phyloP scores from a whole-genome alignment of 2,888 invertebrate species.

The Hyposoter didymator region DNA sequence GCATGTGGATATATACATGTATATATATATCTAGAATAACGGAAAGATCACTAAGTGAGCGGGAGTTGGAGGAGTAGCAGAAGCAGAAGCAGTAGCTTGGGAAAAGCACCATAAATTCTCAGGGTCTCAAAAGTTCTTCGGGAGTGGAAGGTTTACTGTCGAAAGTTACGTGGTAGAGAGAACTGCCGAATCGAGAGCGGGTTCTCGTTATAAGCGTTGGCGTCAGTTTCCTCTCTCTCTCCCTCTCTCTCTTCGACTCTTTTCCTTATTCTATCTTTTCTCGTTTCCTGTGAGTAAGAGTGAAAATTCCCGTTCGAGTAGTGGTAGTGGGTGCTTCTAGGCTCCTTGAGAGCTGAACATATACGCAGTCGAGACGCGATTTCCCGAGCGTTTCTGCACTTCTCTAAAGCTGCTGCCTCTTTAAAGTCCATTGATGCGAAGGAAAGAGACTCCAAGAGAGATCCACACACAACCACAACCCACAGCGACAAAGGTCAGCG shows the following conservation, averaged over 20 bases:
- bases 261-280: constrained; percentile 10
- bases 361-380: constrained; percentile 41
- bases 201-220: constrained; percentile 62
- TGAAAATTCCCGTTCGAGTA: constrained; percentile 5
- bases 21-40: constrained; percentile 15
- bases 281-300: constrained; percentile 8
- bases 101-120: constrained; percentile 65
- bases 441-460: constrained; percentile 54
- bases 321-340: constrained; percentile 46
- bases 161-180: constrained; percentile 64
- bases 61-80: constrained; percentile 47
- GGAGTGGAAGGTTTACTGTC: constrained; percentile 67
- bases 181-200: constrained; percentile 65
- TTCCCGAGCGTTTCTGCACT: constrained; percentile 55
- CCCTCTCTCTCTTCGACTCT: constrained; percentile 19
- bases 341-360: constrained; percentile 38
- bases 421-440: constrained; percentile 65
- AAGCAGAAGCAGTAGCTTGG: constrained; percentile 41
- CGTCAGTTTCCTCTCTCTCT: constrained; percentile 42
- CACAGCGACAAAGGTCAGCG: constrained; percentile 22
- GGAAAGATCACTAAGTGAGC: constrained; percentile 52
- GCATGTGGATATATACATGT: constrained; percentile 15
- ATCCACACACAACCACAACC: constrained; percentile 10
- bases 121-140: constrained; percentile 63
- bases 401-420: constrained; percentile 44